Percentiles rank a stretch among this genome's conserved stretches.
phyloP scores from a whole-genome alignment of 2,797 vertebrate species.

The Melanotaenia parkinsoni region DNA sequence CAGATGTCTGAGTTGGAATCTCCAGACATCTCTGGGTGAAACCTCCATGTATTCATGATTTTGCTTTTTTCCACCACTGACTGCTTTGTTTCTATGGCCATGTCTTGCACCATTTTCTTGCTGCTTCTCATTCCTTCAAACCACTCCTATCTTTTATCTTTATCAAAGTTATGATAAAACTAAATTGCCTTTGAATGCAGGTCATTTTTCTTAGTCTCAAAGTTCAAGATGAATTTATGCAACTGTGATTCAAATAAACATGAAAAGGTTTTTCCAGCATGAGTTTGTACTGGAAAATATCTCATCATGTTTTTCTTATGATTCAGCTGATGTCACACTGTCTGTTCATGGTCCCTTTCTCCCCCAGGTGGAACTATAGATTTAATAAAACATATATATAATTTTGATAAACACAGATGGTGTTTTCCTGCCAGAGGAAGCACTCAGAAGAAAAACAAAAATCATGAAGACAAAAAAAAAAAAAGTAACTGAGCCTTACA shows the following conservation, averaged over 20 bases:
- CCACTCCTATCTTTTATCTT: not conserved
- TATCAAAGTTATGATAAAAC: constrained; percentile 21
- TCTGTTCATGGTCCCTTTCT: constrained; percentile 4
- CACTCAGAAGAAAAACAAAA: constrained; percentile 57
- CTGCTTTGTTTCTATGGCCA: constrained; percentile 23
- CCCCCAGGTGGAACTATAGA: constrained; percentile 52
- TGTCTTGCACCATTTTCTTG: constrained; percentile 16
- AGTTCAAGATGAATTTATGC: constrained; percentile 16
- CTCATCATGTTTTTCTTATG: constrained; percentile 9
- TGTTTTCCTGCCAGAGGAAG: constrained; percentile 56
- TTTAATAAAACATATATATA: constrained; percentile 15
- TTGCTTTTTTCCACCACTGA: constrained; percentile 8
- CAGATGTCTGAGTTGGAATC: constrained; percentile 13
- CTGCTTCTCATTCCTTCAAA: constrained; percentile 1
- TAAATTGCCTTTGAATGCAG: not conserved
- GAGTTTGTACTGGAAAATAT: not conserved
- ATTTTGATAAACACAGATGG: constrained; percentile 65
- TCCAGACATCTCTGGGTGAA: not conserved
- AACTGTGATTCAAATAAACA: not conserved
- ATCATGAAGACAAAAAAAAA: constrained; percentile 28
- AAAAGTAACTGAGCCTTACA: constrained; percentile 20
- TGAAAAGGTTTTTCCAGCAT: not conserved
- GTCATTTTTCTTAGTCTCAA: not conserved
- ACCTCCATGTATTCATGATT: constrained; percentile 8
- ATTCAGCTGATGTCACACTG: not conserved